Evolutionary conservation across 2,888 invertebrate genomes (phyloP).

Genomic region (Leucophenga montana): DNA sequence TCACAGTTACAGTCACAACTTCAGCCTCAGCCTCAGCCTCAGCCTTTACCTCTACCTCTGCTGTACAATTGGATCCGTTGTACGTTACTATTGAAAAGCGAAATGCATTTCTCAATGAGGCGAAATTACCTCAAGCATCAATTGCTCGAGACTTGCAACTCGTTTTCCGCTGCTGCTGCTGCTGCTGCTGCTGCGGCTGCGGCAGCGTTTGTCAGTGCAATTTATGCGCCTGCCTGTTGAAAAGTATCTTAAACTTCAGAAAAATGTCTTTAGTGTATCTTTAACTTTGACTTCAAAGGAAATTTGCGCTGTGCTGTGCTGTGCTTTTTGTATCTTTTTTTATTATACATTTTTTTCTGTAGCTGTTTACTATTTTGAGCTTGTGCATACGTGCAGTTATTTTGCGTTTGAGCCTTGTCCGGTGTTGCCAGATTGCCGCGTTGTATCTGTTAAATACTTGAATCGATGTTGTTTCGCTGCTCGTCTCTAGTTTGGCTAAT

Average conservation of each 20-base stretch:
- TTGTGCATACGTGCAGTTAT: constrained; percentile 25
- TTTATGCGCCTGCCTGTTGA: constrained; percentile 48
- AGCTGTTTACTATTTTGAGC: constrained; percentile 15
- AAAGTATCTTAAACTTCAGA: constrained; percentile 34
- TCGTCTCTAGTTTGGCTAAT: neutral
- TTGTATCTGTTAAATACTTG: constrained; percentile 2
- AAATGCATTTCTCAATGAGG: constrained; percentile 33
- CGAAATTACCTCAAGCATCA: constrained; percentile 47
- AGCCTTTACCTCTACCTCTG: constrained; percentile 11
- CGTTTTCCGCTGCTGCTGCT: constrained; percentile 26
- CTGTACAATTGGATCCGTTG: neutral
- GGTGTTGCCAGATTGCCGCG: constrained; percentile 12
- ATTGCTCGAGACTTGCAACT: constrained; percentile 42
- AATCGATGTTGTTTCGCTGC: neutral
- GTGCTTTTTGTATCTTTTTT: neutral
- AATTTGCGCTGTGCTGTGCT: constrained; percentile 28
- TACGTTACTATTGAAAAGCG: constrained; percentile 28
- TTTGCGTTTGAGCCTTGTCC: neutral
- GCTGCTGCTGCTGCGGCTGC: neutral
- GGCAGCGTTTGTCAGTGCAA: constrained; percentile 29
- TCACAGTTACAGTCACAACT: constrained; percentile 1
- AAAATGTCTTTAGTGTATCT: constrained; percentile 31
- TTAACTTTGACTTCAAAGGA: constrained; percentile 31
- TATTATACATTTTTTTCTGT: neutral
- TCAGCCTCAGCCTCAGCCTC: constrained; percentile 25